These are phyloP conservation scores for Alentia gelatinosa DNA, from an alignment of 2,888 invertebrate species.

Conservation along the genomic window DNA sequence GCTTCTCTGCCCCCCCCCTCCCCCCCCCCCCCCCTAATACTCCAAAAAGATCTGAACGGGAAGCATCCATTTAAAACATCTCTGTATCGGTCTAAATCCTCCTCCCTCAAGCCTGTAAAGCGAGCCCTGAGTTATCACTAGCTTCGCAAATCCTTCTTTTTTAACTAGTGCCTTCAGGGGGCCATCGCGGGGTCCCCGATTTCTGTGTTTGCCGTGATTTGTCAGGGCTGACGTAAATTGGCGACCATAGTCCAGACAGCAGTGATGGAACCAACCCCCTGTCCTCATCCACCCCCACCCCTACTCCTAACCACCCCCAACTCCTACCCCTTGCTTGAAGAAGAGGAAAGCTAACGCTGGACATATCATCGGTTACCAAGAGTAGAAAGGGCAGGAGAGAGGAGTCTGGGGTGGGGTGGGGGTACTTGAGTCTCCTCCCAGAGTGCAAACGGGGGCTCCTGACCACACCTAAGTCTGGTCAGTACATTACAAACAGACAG, in stretches of 20 bases:
- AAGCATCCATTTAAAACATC: conserved; percentile 7
- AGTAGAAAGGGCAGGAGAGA: no score
- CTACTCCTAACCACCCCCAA: no score
- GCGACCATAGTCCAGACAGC: background rate
- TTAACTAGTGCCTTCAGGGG: conserved; percentile 3
- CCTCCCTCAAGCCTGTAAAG: background rate
- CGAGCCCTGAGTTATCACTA: background rate
- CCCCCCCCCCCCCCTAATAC: no score
- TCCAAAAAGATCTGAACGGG: background rate
- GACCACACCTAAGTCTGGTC: conserved; percentile 41
- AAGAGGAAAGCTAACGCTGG: background rate
- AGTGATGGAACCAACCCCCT: background rate
- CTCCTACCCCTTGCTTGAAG: background rate
- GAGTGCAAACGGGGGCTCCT: background rate
- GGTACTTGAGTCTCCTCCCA: background rate
- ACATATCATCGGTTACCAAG: conserved; percentile 14
- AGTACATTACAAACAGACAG: conserved; percentile 21
- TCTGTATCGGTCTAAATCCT: background rate
- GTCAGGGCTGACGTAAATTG: background rate
- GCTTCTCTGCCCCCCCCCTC: no score
- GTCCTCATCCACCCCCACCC: no score
- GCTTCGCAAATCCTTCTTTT: background rate
- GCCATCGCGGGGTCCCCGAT: background rate
- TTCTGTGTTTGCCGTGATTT: conserved; percentile 15
- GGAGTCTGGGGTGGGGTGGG: background rate